These are phyloP conservation scores for Tetramorium parvispinum DNA, from an alignment of 1,140 invertebrate species.

Conservation along the genomic window DNA sequence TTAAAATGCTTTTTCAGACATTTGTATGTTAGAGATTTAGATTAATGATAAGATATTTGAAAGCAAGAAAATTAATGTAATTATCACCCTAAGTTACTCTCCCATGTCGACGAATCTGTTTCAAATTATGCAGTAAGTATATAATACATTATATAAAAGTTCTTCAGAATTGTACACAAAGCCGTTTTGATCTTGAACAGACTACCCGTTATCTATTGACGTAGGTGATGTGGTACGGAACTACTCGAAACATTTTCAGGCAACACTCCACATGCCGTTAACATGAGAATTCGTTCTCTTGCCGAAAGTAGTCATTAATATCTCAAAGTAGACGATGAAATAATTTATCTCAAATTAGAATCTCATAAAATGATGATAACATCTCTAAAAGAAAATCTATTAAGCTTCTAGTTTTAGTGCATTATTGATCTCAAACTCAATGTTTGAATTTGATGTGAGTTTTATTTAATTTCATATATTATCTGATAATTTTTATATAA, in stretches of 20 bases:
- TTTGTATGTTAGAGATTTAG: neutral
- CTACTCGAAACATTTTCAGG: constrained; percentile 61
- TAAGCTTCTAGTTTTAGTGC: neutral
- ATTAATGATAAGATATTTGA: neutral
- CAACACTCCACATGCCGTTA: constrained; percentile 18
- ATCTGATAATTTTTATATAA: neutral
- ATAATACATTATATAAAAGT: constrained; percentile 13
- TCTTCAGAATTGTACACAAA: neutral
- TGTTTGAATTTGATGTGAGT: neutral
- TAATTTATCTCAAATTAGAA: constrained; percentile 13
- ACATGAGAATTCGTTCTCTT: constrained; percentile 45
- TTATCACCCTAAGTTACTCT: constrained; percentile 1
- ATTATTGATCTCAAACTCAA: neutral
- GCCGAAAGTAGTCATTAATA: constrained; percentile 42
- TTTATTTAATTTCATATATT: neutral
- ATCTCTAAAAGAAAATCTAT: constrained; percentile 8
- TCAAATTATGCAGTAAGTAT: constrained; percentile 22
- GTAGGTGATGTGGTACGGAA: neutral
- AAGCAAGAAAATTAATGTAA: neutral
- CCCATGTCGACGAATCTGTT: constrained; percentile 54
- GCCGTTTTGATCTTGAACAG: constrained; percentile 45
- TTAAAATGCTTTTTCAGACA: neutral
- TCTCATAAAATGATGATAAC: neutral
- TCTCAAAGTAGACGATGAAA: constrained; percentile 22
- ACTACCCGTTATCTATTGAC: constrained; percentile 60